These are phyloP conservation scores for Forbesichthys papilliferus DNA, from an alignment of 2,113 vertebrate genomes.

Conservation along the genomic window DNA sequence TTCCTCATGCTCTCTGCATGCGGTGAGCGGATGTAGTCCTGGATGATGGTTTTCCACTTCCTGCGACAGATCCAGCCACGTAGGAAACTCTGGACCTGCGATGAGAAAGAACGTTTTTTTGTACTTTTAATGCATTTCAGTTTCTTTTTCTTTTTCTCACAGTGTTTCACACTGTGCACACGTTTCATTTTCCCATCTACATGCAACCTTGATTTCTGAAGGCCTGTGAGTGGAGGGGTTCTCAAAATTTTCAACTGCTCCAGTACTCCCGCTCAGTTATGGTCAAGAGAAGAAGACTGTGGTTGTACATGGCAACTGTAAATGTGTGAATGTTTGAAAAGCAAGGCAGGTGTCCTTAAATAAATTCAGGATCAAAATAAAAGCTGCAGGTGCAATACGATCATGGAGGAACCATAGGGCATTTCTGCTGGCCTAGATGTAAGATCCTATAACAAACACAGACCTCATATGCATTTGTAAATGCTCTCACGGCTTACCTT, in stretches of 20 bases:
- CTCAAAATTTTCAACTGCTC: too few species aligned
- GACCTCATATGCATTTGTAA: background rate
- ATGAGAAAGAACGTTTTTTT: background rate
- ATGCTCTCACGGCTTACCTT: conserved; percentile 77
- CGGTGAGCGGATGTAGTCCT: conserved; percentile 96
- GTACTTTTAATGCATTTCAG: too few species aligned
- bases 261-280: too few species aligned
- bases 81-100: conserved; percentile 95
- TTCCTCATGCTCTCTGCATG: conserved; percentile 98
- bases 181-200: too few species aligned
- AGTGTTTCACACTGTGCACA: too few species aligned
- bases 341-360: conserved; percentile 9
- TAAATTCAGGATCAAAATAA: conserved; percentile 23
- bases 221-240: too few species aligned
- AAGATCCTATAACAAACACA: background rate
- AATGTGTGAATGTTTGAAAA: background rate
- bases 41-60: conserved; percentile 99
- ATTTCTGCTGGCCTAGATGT: too few species aligned
- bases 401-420: background rate
- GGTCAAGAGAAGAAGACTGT: too few species aligned
- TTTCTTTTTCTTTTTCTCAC: too few species aligned
- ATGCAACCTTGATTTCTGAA: too few species aligned
- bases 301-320: background rate
- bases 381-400: conserved; percentile 27
- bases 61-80: conserved; percentile 95